Percentiles rank a stretch among this genome's conserved stretches.
Conservation (phyloP, 2,113 vertebrate species). For the Psilopogon haemacephalus region DNA sequence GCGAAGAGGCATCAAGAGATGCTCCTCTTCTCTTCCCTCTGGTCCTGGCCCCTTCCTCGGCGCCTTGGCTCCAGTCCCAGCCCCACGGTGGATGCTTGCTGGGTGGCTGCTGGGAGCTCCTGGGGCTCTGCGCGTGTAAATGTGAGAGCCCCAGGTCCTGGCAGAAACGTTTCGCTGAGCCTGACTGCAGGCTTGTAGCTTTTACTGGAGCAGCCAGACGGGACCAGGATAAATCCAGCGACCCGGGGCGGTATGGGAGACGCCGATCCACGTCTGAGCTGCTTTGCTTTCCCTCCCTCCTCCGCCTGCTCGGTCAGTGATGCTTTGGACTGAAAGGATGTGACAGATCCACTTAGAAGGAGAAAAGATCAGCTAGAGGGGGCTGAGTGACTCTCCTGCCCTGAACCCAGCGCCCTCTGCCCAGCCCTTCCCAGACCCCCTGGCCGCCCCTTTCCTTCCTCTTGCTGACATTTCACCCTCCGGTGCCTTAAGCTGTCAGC, state of each 20-base stretch:
- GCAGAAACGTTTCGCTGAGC: neutral
- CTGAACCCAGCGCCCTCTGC: neutral
- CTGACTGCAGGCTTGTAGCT: neutral
- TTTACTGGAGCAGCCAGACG: neutral
- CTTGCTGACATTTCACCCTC: accelerated
- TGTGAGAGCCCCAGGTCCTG: neutral
- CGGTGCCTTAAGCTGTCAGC: neutral
- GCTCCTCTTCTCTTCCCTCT: neutral
- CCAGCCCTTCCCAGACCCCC: accelerated
- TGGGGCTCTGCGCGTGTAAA: accelerated
- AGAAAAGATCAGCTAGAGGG: neutral
- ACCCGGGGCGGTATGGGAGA: accelerated
- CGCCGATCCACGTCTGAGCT: accelerated
- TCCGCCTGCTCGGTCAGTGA: neutral
- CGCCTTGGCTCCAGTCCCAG: neutral
- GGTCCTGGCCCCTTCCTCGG: neutral
- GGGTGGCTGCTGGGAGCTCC: neutral
- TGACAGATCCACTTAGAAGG: neutral
- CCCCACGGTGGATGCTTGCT: accelerated
- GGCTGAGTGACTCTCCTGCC: neutral
- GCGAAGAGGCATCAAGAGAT: accelerated
- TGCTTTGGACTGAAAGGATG: neutral
- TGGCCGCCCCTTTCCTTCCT: neutral
- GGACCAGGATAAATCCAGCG: neutral
- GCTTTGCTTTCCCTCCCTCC: neutral